Base-by-base conservation (phyloP, 2,888 invertebrate genomes). In the Netelia fuscicornis region DNA sequence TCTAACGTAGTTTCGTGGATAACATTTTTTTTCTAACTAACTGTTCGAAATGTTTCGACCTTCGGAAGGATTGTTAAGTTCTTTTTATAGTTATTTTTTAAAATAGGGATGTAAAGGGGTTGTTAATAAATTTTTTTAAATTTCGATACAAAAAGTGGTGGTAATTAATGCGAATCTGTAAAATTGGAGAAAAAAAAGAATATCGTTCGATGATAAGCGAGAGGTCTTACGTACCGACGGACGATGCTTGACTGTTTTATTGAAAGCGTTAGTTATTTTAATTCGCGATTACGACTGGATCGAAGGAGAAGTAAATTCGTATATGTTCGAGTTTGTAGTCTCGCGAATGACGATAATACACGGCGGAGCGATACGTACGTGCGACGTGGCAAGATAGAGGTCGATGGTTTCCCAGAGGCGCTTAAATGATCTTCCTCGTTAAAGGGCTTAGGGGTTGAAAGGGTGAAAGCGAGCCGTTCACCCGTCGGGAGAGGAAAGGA, bases 391-490 rank as follows among this genome's bases (percentile, higher is more conserved):
- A 20, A n/a, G 60, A 67, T 25, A 60, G 37, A 78, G 60, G 70
- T 71, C 60, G 82, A 72, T 58, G 74, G 62, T 85, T 78, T 70
- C 58, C 48, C 70, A 68, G 58, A 75, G 68, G 75, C 70, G 70
- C 78, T 78, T 71, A 79, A 85, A 85, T 85, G 78, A 85, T 85
- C 70, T 75, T 58, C 70, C 84, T 85, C 58, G 20, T 58, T 58
- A 74, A 83, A 83, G 72, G 72, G 75, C 67, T 76, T 56, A 67
- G 60, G 79, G 82, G 77, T 79, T 62, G 75, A 76, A 72, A 82
- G 82, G 82, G 85, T 82, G 81, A 76, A 80, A 82, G 82, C 74
- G 74, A 79, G 80, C 48, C 48, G 30, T 74, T 70, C 54, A 68
- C 71, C 78, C 78, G 74, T 60, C 58, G 75, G 81, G 23, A 25